phyloP scores from a whole-genome alignment of 2,113 vertebrate genomes.

The Trochalopteron elliotii region DNA sequence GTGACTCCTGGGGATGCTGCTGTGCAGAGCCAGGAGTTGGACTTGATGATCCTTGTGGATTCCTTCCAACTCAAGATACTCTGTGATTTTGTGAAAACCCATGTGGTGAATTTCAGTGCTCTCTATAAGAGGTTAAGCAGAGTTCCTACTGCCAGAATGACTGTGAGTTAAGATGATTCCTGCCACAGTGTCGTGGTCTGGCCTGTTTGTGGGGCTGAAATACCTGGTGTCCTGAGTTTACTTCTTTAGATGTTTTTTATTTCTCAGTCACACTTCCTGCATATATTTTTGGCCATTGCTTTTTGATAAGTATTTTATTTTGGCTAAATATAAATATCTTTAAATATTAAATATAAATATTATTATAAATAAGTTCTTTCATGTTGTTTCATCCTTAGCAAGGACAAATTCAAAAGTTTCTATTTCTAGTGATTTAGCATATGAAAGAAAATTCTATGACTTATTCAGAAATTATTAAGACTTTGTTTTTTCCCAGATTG shows the following conservation, averaged over 20 bases:
- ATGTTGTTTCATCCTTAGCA: background rate
- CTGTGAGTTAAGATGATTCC: background rate
- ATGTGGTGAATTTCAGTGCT: background rate
- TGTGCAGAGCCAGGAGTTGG: background rate
- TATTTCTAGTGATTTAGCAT: background rate
- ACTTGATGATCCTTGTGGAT: background rate
- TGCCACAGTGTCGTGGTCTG: rapidly evolving
- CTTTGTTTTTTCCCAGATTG: background rate
- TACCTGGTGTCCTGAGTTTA: background rate
- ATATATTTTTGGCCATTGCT: background rate
- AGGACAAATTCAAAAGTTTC: background rate
- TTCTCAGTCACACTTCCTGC: background rate
- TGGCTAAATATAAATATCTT: background rate
- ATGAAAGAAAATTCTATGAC: background rate
- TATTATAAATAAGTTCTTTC: background rate
- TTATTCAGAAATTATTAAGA: background rate
- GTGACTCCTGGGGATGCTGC: background rate
- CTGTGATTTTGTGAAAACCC: background rate
- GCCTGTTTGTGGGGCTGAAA: background rate
- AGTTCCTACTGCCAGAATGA: background rate
- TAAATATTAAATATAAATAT: background rate
- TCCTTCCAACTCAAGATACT: background rate
- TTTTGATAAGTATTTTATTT: background rate
- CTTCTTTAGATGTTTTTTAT: background rate
- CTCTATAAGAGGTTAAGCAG: background rate